phyloP scores from a whole-genome alignment of 2,888 invertebrate genomes.

The Scaeva pyrastri region DNA sequence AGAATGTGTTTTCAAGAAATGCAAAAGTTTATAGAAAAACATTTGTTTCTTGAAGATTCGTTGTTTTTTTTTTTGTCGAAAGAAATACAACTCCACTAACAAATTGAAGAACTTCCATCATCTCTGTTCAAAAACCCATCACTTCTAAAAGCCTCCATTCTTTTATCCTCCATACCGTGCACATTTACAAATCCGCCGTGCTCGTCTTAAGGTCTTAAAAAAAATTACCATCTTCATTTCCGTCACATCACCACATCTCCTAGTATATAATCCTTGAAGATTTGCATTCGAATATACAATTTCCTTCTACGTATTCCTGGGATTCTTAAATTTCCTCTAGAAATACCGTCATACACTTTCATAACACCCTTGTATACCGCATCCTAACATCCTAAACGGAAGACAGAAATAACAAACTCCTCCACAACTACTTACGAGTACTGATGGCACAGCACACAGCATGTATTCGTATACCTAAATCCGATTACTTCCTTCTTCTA shows the following conservation, averaged over 20 bases:
- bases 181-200: neutral
- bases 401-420: constrained; percentile 50
- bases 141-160: neutral
- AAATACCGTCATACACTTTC: neutral
- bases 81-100: neutral
- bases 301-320: constrained; percentile 22
- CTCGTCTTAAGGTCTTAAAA: constrained; percentile 2
- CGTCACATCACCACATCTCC: constrained; percentile 9
- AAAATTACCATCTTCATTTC: constrained; percentile 54
- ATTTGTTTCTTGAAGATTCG: neutral
- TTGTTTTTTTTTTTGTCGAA: neutral
- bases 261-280: constrained; percentile 42
- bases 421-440: constrained; percentile 53
- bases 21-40: neutral
- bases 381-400: constrained; percentile 23
- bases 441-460: constrained; percentile 41
- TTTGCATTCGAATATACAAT: constrained; percentile 50
- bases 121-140: neutral
- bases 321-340: constrained; percentile 45
- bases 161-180: neutral
- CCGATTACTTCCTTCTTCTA: constrained; percentile 63
- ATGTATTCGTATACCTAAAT: constrained; percentile 48
- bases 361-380: neutral
- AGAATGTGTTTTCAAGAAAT: neutral
- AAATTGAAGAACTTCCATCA: neutral